A percentile compares a stretch with the other conserved stretches of the same genome.
Evolutionary conservation across 2,888 invertebrate genomes (phyloP).

Genomic region (Agrotis clavis): DNA sequence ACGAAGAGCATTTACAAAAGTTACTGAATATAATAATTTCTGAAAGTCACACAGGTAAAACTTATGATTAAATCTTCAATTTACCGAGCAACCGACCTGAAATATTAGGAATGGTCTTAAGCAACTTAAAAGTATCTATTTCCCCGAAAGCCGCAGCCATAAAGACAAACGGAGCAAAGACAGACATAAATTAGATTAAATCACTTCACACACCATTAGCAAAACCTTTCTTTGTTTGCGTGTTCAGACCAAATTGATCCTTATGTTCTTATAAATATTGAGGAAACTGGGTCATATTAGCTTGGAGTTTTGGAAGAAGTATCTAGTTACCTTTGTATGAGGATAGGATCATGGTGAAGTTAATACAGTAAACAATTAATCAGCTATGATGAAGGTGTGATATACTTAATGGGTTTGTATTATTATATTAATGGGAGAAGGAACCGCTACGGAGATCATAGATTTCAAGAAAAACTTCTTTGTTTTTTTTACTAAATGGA

Average conservation of each 20-base stretch:
- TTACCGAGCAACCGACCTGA: constrained; percentile 53
- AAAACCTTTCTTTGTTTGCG: constrained; percentile 72
- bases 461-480: not conserved
- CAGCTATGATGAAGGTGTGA: constrained; percentile 78
- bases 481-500: too few species aligned
- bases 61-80: constrained; percentile 48
- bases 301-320: constrained; percentile 54
- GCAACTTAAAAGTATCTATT: constrained; percentile 73
- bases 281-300: constrained; percentile 54
- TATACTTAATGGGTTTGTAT: constrained; percentile 39
- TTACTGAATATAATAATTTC: constrained; percentile 29
- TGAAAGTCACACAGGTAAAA: constrained; percentile 18
- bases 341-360: constrained; percentile 56
- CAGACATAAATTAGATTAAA: constrained; percentile 83
- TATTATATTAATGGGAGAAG: not conserved
- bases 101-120: constrained; percentile 59
- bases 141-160: constrained; percentile 66
- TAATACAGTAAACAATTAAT: constrained; percentile 78
- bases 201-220: constrained; percentile 85
- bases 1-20: constrained; percentile 9
- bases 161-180: constrained; percentile 76
- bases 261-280: constrained; percentile 55
- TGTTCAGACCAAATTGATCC: constrained; percentile 67
- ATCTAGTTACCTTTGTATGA: constrained; percentile 68
- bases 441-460: not conserved